Percentiles rank a stretch among this genome's conserved stretches.
Conservation (phyloP, 1,140 invertebrate species). For the Sarcophaga peregrina region DNA sequence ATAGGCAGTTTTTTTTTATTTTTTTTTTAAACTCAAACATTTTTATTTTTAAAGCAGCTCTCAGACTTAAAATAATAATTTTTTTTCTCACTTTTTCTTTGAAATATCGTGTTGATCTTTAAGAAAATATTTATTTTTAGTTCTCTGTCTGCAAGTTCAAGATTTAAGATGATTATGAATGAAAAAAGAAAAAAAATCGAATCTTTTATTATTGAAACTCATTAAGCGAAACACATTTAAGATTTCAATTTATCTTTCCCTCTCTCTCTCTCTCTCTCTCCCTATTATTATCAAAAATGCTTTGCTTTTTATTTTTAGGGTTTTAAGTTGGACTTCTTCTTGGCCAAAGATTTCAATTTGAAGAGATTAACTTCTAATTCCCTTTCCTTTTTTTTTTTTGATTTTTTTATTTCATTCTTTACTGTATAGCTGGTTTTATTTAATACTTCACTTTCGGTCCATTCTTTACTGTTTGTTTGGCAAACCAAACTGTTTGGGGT, state of each 20-base stretch:
- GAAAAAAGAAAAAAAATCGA: not conserved
- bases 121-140: not conserved
- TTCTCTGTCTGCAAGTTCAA: not conserved
- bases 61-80: no score
- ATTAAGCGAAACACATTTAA: no score
- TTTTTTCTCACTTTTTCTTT: not conserved
- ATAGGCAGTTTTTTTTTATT: not conserved
- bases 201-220: no score
- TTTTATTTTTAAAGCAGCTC: not conserved
- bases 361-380: conserved; percentile 67
- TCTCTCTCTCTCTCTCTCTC: not conserved
- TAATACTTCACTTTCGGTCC: not conserved
- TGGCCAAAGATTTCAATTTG: conserved; percentile 64
- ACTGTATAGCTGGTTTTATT: not conserved
- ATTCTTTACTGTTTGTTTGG: not conserved
- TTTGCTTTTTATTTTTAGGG: conserved; percentile 38
- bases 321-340: conserved; percentile 46
- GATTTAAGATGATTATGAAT: conserved; percentile 31
- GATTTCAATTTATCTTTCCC: no score
- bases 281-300: no score
- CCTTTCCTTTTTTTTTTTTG: conserved; percentile 48
- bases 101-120: conserved; percentile 38
- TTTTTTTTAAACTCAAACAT: not conserved
- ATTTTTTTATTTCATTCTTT: not conserved
- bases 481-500: not conserved